These are phyloP conservation scores for Enteromius radiatus DNA, from an alignment of 2,797 vertebrate species.

Conservation along the genomic window DNA sequence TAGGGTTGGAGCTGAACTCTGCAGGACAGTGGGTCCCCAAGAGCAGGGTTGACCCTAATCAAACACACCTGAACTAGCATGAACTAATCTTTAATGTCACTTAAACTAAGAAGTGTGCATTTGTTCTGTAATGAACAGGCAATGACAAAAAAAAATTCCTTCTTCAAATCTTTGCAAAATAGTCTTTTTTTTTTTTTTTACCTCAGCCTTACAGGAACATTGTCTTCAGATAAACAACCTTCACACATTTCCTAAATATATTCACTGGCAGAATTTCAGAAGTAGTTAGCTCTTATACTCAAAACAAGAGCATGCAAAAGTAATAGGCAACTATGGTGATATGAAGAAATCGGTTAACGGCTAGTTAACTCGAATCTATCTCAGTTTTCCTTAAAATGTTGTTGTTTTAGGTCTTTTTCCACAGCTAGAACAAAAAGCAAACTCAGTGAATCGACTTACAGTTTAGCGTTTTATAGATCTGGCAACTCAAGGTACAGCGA, in stretches of 20 bases:
- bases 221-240: not conserved
- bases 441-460: constrained; percentile 23
- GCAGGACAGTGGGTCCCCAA: too few species aligned
- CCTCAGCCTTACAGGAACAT: not conserved
- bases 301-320: constrained; percentile 8
- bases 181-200: not conserved
- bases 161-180: not conserved
- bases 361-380: not conserved
- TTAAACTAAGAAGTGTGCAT: not conserved
- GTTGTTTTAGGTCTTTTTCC: not conserved
- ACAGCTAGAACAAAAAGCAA: constrained; percentile 28
- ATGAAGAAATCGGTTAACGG: not conserved
- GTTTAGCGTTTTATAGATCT: constrained; percentile 36
- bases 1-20: too few species aligned
- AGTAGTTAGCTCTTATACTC: not conserved
- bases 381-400: not conserved
- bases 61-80: too few species aligned
- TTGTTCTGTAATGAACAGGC: not conserved
- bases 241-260: not conserved
- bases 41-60: too few species aligned
- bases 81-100: not conserved
- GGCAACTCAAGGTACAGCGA: constrained; percentile 20
- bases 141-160: not conserved
- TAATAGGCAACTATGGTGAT: not conserved
- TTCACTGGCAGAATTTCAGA: not conserved